A percentile compares a stretch with the other conserved stretches of the same genome.
These are phyloP conservation scores for Chromis chromis DNA, from an alignment of 2,797 vertebrate species.

Conservation along the genomic window DNA sequence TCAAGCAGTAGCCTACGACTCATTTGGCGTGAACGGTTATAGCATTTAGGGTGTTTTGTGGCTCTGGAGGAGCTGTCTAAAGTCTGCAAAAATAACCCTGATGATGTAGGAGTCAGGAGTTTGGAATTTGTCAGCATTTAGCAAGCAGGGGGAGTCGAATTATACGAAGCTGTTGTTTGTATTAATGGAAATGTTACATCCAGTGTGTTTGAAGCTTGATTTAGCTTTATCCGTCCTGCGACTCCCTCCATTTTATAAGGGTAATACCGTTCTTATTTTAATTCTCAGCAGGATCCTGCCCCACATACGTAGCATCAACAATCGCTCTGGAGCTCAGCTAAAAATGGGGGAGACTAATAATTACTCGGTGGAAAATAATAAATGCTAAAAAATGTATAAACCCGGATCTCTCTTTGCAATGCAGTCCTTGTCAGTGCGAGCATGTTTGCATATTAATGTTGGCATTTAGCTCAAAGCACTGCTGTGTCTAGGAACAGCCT, in stretches of 20 bases:
- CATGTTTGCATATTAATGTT: conserved; percentile 18
- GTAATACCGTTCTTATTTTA: background rate
- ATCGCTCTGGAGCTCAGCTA: background rate
- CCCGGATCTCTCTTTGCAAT: background rate
- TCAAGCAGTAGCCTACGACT: too few species aligned
- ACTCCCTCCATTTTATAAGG: background rate
- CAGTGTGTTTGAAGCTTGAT: background rate
- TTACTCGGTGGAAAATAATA: background rate
- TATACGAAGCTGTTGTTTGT: background rate
- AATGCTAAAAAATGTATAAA: conserved; percentile 1
- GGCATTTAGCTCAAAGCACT: conserved; percentile 27
- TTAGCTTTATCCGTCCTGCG: background rate
- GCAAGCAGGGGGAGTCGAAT: background rate
- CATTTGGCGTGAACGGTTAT: background rate
- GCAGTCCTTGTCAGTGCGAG: background rate
- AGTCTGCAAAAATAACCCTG: background rate
- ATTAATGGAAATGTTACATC: background rate
- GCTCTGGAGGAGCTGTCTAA: background rate
- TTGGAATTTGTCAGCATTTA: background rate
- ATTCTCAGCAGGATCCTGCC: background rate
- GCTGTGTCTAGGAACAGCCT: conserved; percentile 2
- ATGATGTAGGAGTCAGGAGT: background rate
- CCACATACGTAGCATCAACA: background rate
- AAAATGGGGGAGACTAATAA: background rate
- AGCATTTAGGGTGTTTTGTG: background rate